phyloP scores from a whole-genome alignment of 35 echinoderm and acorn worm genomes.

The Diadema setosum region DNA sequence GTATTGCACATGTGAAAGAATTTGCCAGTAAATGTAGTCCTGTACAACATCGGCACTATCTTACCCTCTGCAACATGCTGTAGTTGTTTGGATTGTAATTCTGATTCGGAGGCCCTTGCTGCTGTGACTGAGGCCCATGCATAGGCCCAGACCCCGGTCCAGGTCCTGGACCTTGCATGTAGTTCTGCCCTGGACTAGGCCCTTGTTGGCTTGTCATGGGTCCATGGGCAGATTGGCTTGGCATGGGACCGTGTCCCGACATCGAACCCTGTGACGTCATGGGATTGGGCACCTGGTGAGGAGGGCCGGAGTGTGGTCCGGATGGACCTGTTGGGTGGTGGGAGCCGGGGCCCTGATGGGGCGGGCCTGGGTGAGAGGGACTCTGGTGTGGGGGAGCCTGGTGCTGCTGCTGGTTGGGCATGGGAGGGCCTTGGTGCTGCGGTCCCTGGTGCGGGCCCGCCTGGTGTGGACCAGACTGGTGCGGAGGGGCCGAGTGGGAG shows the following conservation, averaged over 20 bases:
- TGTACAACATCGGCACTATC: too few species aligned
- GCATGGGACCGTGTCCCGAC: slow-evolving; percentile 67
- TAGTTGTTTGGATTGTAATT: slow-evolving; percentile 19
- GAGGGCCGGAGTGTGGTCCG: not conserved
- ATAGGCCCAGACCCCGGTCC: not conserved
- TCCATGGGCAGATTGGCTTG: slow-evolving; percentile 33
- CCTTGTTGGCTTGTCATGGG: slow-evolving; percentile 39
- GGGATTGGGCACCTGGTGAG: not conserved
- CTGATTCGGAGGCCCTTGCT: not conserved
- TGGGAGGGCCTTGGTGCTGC: not conserved
- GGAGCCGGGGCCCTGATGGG: slow-evolving; percentile 21
- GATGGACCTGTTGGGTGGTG: not conserved
- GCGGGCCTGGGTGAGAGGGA: not conserved
- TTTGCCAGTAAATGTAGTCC: too few species aligned
- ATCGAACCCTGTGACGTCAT: slow-evolving; percentile 56
- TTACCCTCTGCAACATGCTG: slow-evolving; percentile 53
- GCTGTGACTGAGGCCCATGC: slow-evolving; percentile 28
- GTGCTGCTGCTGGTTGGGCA: not conserved
- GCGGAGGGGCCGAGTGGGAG: not conserved
- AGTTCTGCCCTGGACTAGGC: slow-evolving; percentile 36
- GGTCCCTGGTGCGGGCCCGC: not conserved
- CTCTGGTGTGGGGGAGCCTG: slow-evolving; percentile 15
- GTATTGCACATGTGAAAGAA: too few species aligned
- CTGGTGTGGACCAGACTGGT: not conserved
- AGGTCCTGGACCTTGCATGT: slow-evolving; percentile 9